Base-by-base conservation (phyloP, 2,113 vertebrate species). In the Barbus barbus region DNA sequence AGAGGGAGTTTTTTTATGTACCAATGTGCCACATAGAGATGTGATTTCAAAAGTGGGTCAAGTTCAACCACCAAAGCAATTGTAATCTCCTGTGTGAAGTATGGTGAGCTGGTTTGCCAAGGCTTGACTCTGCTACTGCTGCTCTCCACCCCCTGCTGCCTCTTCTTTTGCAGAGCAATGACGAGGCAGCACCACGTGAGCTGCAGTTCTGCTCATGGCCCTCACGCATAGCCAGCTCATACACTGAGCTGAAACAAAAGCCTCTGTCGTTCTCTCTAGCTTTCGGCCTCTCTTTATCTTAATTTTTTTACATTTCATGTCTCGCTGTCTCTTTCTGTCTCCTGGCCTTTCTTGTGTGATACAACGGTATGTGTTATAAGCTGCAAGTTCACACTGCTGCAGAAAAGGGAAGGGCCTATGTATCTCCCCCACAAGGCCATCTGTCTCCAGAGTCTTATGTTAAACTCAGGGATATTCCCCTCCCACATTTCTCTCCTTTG, bases 31-130 rank as follows among this genome's bases (percentile, higher is more conserved):
- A 31, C 26, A 78, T 84, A 87, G 86, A 91, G 83, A 83, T 92
- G 85, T 89, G 89, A 90, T 87, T 92, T 91, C 89, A 48, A 93
- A 94, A 94, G 87, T 93, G 90, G 93, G 93, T 95, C 92, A 93
- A 90, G 92, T 93, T 93, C 91, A 88, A 65, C 92, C 72, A 87
- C 86, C n/a, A 84, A 91, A 89, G 90, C 90, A 90, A 31, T 79
- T 84, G 71, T 88, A 84, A 87, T 92, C 92, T 93, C 88, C 90
- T 90, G 87, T 92, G 82, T 91, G 87, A 92, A 83, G 81, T 82
- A 74, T 61, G 86, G 89, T 82, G 85, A 85, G 75, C 85, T 61
- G 88, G 85, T 92, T 86, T 94, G 92, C 91, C 87, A 89, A 89
- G 91, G 90, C 93, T 90, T 93, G 89, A 88, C 90, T 83, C 72